Evolutionary conservation across 2,888 invertebrate genomes (phyloP).

Genomic region (Vanessa cardui): DNA sequence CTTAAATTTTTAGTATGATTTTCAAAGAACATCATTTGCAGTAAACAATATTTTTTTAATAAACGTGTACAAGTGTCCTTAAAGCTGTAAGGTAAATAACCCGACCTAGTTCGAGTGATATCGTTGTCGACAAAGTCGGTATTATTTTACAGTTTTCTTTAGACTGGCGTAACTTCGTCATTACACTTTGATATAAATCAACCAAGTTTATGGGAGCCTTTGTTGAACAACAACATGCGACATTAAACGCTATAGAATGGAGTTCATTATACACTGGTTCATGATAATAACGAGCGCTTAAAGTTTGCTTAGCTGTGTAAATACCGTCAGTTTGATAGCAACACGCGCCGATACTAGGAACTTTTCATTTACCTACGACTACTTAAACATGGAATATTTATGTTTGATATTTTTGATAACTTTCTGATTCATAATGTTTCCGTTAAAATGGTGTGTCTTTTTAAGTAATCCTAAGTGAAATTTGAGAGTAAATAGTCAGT

Average conservation of each 20-base stretch:
- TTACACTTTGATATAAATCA: constrained; percentile 60
- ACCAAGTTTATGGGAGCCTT: constrained; percentile 55
- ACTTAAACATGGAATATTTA: constrained; percentile 64
- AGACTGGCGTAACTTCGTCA: constrained; percentile 62
- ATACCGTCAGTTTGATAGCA: constrained; percentile 70
- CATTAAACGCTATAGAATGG: constrained; percentile 2
- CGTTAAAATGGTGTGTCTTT: background rate
- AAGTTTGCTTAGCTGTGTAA: constrained; percentile 80
- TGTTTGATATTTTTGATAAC: constrained; percentile 41
- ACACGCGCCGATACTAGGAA: constrained; percentile 71
- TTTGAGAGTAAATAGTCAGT: too few species aligned
- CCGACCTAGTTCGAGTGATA: constrained; percentile 60
- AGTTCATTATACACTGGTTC: constrained; percentile 52
- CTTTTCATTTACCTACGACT: constrained; percentile 66
- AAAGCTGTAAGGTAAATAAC: constrained; percentile 58
- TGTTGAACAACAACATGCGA: constrained; percentile 8
- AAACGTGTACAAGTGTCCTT: constrained; percentile 50
- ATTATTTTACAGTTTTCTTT: constrained; percentile 62
- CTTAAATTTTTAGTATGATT: background rate
- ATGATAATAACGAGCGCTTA: constrained; percentile 65
- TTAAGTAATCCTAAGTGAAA: too few species aligned
- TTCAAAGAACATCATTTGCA: background rate
- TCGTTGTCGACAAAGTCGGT: constrained; percentile 54
- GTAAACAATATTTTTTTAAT: background rate
- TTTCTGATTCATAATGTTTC: constrained; percentile 2